Evolutionary conservation across 1,140 invertebrate species (phyloP).

Genomic region (Proales similis): DNA sequence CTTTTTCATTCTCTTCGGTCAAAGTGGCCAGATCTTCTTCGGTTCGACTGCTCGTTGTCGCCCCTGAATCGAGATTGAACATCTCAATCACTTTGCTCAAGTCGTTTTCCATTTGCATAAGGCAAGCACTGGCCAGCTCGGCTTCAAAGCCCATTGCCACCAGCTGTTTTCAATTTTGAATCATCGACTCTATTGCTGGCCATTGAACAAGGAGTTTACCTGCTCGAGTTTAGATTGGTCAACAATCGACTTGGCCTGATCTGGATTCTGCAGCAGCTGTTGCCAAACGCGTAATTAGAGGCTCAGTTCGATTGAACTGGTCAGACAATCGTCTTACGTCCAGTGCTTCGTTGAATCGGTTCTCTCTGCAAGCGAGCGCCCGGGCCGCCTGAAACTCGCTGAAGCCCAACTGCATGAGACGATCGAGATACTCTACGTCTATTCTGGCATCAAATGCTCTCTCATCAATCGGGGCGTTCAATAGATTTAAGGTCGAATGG

Average conservation of each 20-base stretch:
- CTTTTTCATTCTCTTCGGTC: neutral
- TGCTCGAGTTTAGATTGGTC: too few relatives aligned
- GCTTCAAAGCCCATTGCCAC: constrained; percentile 17
- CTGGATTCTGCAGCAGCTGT: too few relatives aligned
- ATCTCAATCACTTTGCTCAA: neutral
- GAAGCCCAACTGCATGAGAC: constrained; percentile 22
- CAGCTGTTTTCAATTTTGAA: too few relatives aligned
- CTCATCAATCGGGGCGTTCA: too few relatives aligned
- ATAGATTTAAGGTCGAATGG: neutral
- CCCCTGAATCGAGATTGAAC: too few relatives aligned
- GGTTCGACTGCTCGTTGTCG: neutral
- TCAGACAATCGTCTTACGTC: constrained; percentile 1
- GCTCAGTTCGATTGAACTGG: too few relatives aligned
- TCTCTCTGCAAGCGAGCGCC: constrained; percentile 3
- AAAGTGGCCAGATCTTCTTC: neutral
- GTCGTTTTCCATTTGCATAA: constrained; percentile 4
- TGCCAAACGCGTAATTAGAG: too few relatives aligned
- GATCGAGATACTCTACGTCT: constrained; percentile 8
- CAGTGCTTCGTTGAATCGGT: constrained; percentile 21
- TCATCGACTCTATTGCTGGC: too few relatives aligned
- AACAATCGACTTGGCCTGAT: too few relatives aligned
- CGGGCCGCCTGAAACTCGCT: constrained; percentile 6
- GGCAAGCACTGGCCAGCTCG: neutral
- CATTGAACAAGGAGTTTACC: too few relatives aligned
- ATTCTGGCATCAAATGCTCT: too few relatives aligned